Evolutionary conservation across 2,797 vertebrate genomes (phyloP).

Genomic region (Momotus momota): DNA sequence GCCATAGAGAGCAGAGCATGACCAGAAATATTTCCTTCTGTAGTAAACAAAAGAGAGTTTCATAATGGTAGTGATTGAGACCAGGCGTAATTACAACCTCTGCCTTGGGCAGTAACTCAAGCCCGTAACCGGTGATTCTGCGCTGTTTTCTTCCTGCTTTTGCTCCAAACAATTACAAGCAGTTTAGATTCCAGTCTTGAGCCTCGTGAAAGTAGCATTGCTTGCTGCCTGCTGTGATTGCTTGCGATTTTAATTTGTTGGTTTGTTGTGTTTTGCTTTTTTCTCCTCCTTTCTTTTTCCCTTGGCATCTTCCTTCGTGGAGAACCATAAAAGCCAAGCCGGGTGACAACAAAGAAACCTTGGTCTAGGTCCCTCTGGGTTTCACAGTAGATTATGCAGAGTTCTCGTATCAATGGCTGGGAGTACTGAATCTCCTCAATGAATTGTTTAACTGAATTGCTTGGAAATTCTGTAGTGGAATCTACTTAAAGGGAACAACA

Average conservation of each 20-base stretch:
- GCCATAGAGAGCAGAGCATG: neutral
- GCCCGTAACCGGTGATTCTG: neutral
- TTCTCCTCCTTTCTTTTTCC: neutral
- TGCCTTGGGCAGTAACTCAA: neutral
- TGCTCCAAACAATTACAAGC: neutral
- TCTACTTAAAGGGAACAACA: neutral
- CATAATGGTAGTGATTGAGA: neutral
- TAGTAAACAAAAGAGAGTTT: neutral
- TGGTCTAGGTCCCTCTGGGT: neutral
- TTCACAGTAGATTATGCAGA: neutral
- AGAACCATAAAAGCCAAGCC: neutral
- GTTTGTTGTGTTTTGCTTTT: fast-evolving
- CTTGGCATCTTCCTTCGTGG: neutral
- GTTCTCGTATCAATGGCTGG: neutral
- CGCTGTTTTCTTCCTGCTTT: neutral
- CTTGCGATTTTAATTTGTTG: neutral
- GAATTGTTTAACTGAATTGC: neutral
- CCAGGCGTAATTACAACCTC: neutral
- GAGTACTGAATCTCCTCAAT: neutral
- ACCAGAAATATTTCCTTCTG: neutral
- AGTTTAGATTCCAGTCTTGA: conserved; percentile 48
- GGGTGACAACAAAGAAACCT: conserved; percentile 22
- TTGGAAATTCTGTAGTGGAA: neutral
- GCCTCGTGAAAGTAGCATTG: neutral
- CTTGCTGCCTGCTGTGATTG: neutral